These are phyloP conservation scores for Macropus fuliginosus DNA, from an alignment of 2,797 vertebrate species.

Conservation along the genomic window DNA sequence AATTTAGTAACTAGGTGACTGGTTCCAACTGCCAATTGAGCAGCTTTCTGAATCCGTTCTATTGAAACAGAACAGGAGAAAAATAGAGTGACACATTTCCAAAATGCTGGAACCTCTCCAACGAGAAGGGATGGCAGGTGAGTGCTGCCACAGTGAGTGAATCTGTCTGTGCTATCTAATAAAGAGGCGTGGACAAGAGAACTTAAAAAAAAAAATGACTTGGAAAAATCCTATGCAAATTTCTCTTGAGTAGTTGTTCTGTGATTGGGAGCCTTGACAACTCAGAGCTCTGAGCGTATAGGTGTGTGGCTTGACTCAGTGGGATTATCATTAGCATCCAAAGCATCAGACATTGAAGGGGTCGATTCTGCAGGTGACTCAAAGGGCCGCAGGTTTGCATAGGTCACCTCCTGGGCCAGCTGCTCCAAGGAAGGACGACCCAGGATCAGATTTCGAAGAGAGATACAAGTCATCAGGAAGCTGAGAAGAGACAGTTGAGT, in stretches of 20 bases:
- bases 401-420: constrained; percentile 91
- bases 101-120: no score
- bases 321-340: constrained; percentile 56
- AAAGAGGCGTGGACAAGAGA: neutral
- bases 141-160: neutral
- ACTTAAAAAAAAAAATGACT: neutral
- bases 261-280: neutral
- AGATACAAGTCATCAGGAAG: constrained; percentile 93
- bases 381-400: constrained; percentile 89
- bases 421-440: constrained; percentile 92
- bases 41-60: neutral
- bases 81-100: neutral
- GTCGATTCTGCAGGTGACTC: constrained; percentile 72
- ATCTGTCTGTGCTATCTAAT: neutral
- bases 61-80: neutral
- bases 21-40: neutral
- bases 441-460: constrained; percentile 90
- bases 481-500: constrained; percentile 81
- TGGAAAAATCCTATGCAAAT: neutral
- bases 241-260: constrained; percentile 23
- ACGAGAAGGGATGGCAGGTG: neutral
- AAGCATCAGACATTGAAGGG: constrained; percentile 48
- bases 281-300: constrained; percentile 73
- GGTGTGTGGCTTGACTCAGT: constrained; percentile 41
- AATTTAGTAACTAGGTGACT: neutral